A percentile compares a stretch with the other conserved stretches of the same genome.
These are phyloP conservation scores for Agapostemon virescens DNA, from an alignment of 2,888 invertebrate species.

Conservation along the genomic window DNA sequence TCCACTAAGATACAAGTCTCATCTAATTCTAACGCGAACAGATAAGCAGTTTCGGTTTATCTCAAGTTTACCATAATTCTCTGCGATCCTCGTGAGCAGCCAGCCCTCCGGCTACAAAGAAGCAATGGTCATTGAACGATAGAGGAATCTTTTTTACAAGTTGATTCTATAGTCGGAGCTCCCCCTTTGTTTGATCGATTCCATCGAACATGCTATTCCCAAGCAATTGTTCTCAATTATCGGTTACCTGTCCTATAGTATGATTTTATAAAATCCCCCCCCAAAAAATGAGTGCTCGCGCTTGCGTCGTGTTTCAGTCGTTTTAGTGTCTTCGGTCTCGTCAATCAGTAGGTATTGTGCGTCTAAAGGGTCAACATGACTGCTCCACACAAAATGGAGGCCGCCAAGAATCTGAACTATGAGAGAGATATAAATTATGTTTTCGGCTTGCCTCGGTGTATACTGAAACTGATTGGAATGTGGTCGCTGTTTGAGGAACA, in stretches of 20 bases:
- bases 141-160: neutral
- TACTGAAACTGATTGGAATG: constrained; percentile 30
- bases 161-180: neutral
- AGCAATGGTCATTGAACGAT: neutral
- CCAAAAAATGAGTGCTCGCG: neutral
- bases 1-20: too few relatives aligned
- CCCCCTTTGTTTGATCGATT: neutral
- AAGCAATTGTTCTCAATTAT: neutral
- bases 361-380: neutral
- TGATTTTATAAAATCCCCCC: neutral
- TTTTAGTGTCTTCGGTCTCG: neutral
- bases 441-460: constrained; percentile 21
- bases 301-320: neutral
- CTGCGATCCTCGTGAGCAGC: too few relatives aligned
- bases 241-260: neutral
- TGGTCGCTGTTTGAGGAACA: constrained; percentile 24
- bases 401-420: constrained; percentile 14
- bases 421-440: constrained; percentile 19
- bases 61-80: too few relatives aligned
- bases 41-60: too few relatives aligned
- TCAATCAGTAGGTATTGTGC: neutral
- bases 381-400: neutral
- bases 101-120: too few relatives aligned
- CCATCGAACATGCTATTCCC: neutral
- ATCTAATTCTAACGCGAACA: too few relatives aligned